Base-by-base conservation (phyloP, 2,888 invertebrate genomes). In the Ophion ellenae region DNA sequence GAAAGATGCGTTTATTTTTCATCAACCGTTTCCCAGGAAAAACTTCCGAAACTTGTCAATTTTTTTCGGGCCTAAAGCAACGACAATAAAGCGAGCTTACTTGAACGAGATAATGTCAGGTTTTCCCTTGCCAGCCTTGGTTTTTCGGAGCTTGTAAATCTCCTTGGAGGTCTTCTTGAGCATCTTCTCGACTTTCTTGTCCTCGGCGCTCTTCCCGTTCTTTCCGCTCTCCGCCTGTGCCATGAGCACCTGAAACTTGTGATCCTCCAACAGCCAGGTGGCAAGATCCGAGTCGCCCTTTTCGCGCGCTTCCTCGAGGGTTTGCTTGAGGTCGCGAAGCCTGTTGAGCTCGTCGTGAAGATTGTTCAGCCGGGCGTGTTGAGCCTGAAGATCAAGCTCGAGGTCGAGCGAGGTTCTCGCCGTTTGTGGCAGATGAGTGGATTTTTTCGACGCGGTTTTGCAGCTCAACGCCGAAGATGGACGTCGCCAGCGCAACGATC, bases 81-180 rank as follows among this genome's bases (percentile, higher is more conserved):
- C 2, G 28, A 45, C 14, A 24, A 69, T 36, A 14, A 70, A 74
- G 11, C 20, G 6, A 75, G 61, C 97, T 96, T 93, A 98, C 98
- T 97, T 98, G 95, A 98, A 99, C 71, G 98, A 98, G 90, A 98
- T 97, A 88, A 98, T 95, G 94, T 99, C 98, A 0, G 98, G 98
- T 93, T 98, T 97, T 87, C 98, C 97, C 90, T 97, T 97, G 71
- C 98, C 97, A 89, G 97, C 97, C 92, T 97, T 96, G 74, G 97
- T 97, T 94, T 98, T 97, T 89, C 98, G 95, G 86, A 99, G 95
- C 90, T 98, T 97, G 94, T 98, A 98, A 90, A 99, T 98, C 94
- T 99, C 99, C 92, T 98, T 96, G 84, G 98, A 98, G 14, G 98
- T 98, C 92, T 97, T 97, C 94, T 97, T 96, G 89, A 99, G 95